Conservation (phyloP, 2,113 vertebrate genomes). For the Coptodon rendalli region DNA sequence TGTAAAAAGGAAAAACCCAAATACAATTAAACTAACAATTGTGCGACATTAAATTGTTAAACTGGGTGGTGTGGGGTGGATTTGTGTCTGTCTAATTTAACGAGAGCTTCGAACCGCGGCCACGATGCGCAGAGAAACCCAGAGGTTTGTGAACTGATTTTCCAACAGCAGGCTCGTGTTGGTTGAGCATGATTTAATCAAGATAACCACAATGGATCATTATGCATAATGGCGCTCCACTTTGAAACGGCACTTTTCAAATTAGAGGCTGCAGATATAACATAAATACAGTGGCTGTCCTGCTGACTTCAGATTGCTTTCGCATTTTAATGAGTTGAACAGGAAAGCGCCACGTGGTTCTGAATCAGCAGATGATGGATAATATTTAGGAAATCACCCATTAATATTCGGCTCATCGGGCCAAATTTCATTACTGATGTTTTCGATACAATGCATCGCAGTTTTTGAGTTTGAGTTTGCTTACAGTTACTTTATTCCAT, state of each 20-base stretch:
- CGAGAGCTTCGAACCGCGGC: not conserved
- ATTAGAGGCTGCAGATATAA: slow-evolving; percentile 28
- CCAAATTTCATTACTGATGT: not conserved
- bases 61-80: not conserved
- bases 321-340: slow-evolving; percentile 5
- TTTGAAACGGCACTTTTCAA: slow-evolving; percentile 12
- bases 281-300: not conserved
- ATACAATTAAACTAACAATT: not conserved
- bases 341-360: not conserved
- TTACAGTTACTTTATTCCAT: not conserved
- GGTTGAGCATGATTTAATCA: slow-evolving; percentile 30
- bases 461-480: not conserved
- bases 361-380: not conserved
- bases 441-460: not conserved
- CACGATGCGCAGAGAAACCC: not conserved
- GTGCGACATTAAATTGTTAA: not conserved
- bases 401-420: not conserved
- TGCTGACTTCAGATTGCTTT: not conserved
- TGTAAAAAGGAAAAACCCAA: not conserved
- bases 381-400: not conserved
- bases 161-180: not conserved
- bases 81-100: not conserved
- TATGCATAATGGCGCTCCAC: slow-evolving; percentile 19
- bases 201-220: slow-evolving; percentile 36
- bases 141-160: not conserved